A percentile compares a stretch with the other conserved stretches of the same genome.
Conservation (phyloP, 1,140 invertebrate species). For the Sitophilus oryzae region DNA sequence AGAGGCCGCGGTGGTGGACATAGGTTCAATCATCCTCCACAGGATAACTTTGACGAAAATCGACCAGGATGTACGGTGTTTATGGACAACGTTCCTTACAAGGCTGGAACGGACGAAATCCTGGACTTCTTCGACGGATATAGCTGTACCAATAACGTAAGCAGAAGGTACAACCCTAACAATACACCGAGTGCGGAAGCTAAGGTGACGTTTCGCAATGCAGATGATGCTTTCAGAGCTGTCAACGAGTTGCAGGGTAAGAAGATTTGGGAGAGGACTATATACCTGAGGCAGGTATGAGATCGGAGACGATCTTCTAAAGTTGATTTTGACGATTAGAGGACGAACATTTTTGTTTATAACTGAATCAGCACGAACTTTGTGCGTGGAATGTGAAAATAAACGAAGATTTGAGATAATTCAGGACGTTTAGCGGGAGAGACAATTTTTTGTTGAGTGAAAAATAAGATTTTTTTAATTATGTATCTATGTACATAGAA, state of each 20-base stretch:
- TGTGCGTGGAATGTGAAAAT: too few relatives aligned
- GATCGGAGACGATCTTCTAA: too few relatives aligned
- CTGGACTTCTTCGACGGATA: constrained; percentile 78
- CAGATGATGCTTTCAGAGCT: constrained; percentile 69
- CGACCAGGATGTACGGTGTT: constrained; percentile 75
- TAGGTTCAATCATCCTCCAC: constrained; percentile 3
- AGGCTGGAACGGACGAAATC: constrained; percentile 80
- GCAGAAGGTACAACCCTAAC: constrained; percentile 75
- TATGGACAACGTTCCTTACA: constrained; percentile 80
- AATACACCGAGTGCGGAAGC: constrained; percentile 85
- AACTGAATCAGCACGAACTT: too few relatives aligned
- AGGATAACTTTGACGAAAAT: constrained; percentile 46
- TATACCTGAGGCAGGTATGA: constrained; percentile 48
- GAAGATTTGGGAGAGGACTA: constrained; percentile 52
- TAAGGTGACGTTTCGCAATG: constrained; percentile 70
- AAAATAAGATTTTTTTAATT: too few relatives aligned
- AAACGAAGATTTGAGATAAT: too few relatives aligned
- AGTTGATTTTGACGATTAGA: too few relatives aligned
- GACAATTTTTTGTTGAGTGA: too few relatives aligned
- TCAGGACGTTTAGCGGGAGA: too few relatives aligned
- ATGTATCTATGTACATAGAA: too few relatives aligned
- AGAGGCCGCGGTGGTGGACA: constrained; percentile 12
- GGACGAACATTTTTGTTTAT: too few relatives aligned
- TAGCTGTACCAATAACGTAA: constrained; percentile 66
- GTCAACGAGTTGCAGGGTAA: constrained; percentile 53